Evolutionary conservation across 1,140 invertebrate species (phyloP).

Genomic region (Atta cephalotes): DNA sequence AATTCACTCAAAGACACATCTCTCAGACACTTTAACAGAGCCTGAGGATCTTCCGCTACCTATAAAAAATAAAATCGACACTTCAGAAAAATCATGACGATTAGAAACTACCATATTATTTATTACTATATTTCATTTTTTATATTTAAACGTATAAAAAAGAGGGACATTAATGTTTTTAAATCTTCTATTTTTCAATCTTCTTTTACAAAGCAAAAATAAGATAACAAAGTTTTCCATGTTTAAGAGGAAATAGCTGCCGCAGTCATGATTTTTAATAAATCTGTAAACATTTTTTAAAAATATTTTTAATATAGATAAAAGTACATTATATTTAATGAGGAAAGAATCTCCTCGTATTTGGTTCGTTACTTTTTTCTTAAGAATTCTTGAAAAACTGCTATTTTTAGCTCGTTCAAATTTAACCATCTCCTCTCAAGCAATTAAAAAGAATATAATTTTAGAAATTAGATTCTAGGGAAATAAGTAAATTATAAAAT

Average conservation of each 20-base stretch:
- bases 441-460: neutral
- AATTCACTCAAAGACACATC: slow-evolving; percentile 91
- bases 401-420: too few relatives aligned
- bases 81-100: neutral
- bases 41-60: slow-evolving; percentile 81
- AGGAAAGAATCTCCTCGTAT: too few relatives aligned
- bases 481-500: neutral
- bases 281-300: too few relatives aligned
- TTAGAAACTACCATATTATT: neutral
- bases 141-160: neutral
- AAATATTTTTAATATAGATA: too few relatives aligned
- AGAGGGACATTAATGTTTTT: neutral
- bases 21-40: slow-evolving; percentile 93
- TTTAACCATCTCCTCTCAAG: too few relatives aligned
- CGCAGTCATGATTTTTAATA: too few relatives aligned
- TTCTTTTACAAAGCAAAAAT: neutral
- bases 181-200: neutral
- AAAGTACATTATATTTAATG: too few relatives aligned
- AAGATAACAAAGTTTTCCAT: neutral
- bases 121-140: neutral
- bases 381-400: too few relatives aligned
- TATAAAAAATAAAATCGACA: slow-evolving; percentile 58
- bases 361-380: too few relatives aligned
- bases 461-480: neutral
- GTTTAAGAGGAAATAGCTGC: too few relatives aligned